A percentile compares a stretch with the other conserved stretches of the same genome.
Conservation (phyloP, 2,113 vertebrate species). For the Passer montanus region DNA sequence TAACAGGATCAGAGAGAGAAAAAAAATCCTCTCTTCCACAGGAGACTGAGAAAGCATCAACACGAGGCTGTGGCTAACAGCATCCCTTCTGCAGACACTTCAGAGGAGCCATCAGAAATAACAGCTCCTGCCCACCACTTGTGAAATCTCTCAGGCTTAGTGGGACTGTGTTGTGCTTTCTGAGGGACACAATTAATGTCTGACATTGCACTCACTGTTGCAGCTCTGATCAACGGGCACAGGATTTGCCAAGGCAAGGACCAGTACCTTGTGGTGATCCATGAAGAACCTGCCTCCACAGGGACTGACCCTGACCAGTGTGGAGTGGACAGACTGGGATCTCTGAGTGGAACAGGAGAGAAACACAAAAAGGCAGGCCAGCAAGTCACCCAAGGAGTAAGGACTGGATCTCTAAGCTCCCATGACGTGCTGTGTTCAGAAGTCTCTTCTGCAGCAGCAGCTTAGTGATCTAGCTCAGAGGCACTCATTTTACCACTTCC, state of each 20-base stretch:
- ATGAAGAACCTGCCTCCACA: background rate
- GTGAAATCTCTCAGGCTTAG: background rate
- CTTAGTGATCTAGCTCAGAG: background rate
- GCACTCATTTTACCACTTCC: background rate
- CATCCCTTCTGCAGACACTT: background rate
- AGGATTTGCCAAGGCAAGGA: background rate
- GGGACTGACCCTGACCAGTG: background rate
- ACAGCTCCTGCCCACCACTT: background rate
- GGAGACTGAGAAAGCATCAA: background rate
- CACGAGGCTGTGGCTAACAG: background rate
- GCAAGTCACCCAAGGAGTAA: background rate
- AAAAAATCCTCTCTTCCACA: background rate
- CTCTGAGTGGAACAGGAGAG: background rate
- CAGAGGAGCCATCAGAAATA: accelerated
- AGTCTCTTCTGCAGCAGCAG: background rate
- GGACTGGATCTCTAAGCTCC: background rate
- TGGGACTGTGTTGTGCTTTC: background rate
- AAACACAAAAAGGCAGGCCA: background rate
- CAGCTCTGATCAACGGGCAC: background rate
- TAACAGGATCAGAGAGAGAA: background rate
- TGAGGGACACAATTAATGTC: background rate
- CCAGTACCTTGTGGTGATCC: background rate
- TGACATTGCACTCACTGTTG: background rate
- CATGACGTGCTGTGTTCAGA: accelerated
- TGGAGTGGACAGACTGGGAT: accelerated